These are phyloP conservation scores for Pungitius pungitius DNA, from an alignment of 2,113 vertebrate species.

Conservation along the genomic window DNA sequence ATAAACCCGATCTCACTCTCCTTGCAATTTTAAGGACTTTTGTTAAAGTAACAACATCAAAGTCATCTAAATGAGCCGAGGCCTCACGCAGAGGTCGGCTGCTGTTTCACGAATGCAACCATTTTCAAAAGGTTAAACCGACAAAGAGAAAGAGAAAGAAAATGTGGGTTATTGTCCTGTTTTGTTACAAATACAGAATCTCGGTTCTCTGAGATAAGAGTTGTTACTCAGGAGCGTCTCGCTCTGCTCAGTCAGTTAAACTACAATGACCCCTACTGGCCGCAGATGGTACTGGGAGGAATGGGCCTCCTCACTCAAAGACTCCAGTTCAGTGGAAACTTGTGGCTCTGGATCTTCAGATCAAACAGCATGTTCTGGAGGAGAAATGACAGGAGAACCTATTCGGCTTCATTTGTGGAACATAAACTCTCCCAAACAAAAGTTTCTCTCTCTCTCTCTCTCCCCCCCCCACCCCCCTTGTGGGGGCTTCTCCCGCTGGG, in stretches of 20 bases:
- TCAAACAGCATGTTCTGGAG: conserved; percentile 1
- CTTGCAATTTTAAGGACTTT: conserved; percentile 22
- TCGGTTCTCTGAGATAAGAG: conserved; percentile 29
- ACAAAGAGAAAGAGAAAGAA: conserved; percentile 6
- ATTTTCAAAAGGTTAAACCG: background rate
- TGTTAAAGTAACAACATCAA: background rate
- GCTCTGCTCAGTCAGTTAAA: conserved; percentile 75
- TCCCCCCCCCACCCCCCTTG: conserved; percentile 70
- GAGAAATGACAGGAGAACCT: background rate
- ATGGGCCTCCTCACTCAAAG: conserved; percentile 48
- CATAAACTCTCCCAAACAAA: background rate
- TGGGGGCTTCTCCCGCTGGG: conserved; percentile 59
- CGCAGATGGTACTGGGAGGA: conserved; percentile 39
- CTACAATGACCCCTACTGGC: conserved; percentile 90
- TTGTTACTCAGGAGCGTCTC: conserved; percentile 25
- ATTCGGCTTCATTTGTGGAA: background rate
- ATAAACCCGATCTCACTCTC: background rate
- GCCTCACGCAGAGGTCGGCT: conserved; percentile 16
- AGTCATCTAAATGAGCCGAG: background rate
- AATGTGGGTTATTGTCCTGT: background rate
- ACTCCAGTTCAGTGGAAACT: conserved; percentile 45
- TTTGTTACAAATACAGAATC: background rate
- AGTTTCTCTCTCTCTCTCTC: conserved; percentile 32
- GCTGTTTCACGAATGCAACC: background rate
- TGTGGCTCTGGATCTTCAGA: conserved; percentile 27